These are phyloP conservation scores for Miltochrista miniata DNA, from an alignment of 2,888 invertebrate species.

Conservation along the genomic window DNA sequence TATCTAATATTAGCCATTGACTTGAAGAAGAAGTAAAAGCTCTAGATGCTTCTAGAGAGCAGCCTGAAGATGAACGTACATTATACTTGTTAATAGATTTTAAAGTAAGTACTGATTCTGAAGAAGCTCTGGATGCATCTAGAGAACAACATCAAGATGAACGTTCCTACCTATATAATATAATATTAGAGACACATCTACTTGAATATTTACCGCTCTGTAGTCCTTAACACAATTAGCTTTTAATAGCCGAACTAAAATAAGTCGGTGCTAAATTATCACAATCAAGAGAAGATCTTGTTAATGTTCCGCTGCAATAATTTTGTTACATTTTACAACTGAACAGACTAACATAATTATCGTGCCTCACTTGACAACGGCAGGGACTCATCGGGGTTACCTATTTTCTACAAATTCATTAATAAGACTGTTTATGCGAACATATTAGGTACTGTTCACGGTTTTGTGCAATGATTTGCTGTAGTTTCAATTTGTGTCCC, in stretches of 20 bases:
- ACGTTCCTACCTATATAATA: too few relatives aligned
- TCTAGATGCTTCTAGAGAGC: too few relatives aligned
- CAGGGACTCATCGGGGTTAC: slow-evolving; percentile 29
- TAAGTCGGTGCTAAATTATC: slow-evolving; percentile 66
- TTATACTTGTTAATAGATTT: too few relatives aligned
- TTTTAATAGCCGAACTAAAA: slow-evolving; percentile 66
- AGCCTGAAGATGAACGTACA: too few relatives aligned
- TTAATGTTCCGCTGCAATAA: slow-evolving; percentile 42
- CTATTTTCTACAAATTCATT: slow-evolving; percentile 32
- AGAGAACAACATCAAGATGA: too few relatives aligned
- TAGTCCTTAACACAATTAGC: slow-evolving; percentile 71
- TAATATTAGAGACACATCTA: neutral
- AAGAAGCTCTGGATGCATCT: too few relatives aligned
- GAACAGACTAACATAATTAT: slow-evolving; percentile 38
- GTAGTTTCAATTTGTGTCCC: too few relatives aligned
- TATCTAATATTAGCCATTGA: too few relatives aligned
- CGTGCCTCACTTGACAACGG: slow-evolving; percentile 36
- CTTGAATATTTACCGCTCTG: slow-evolving; percentile 20
- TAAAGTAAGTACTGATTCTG: too few relatives aligned
- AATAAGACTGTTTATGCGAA: slow-evolving; percentile 10
- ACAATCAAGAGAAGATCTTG: slow-evolving; percentile 58
- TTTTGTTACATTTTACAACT: slow-evolving; percentile 38
- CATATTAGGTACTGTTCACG: slow-evolving; percentile 4
- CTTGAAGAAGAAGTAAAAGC: too few relatives aligned
- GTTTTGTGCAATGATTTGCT: slow-evolving; percentile 3